Evolutionary conservation across 2,797 vertebrate species (phyloP).

Genomic region (Lates japonicus): DNA sequence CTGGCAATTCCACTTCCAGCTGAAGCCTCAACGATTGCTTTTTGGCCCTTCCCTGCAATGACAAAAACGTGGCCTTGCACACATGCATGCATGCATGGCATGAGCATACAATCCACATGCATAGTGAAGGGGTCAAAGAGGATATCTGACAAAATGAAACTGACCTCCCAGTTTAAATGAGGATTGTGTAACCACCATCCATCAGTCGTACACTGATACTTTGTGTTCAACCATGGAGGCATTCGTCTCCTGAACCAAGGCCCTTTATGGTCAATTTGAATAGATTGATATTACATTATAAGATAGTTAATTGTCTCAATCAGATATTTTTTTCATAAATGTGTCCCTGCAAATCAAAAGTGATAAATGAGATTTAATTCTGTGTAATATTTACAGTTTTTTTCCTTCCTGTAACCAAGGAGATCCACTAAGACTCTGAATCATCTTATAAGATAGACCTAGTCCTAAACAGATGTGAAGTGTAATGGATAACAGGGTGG

Average conservation of each 20-base stretch:
- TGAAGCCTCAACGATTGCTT: slow-evolving; percentile 75
- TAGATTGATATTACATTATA: not conserved
- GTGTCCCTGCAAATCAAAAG: not conserved
- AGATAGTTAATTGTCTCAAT: not conserved
- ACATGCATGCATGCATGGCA: not conserved
- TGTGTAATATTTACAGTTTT: not conserved
- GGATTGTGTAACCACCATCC: slow-evolving; percentile 60
- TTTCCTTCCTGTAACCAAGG: not conserved
- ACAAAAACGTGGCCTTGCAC: slow-evolving; percentile 22
- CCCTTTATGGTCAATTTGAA: not conserved
- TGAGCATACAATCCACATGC: slow-evolving; percentile 17
- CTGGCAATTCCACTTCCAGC: slow-evolving; percentile 67
- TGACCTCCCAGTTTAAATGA: slow-evolving; percentile 57
- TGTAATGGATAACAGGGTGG: too few relatives aligned
- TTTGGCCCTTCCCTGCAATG: slow-evolving; percentile 46
- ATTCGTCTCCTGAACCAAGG: too few relatives aligned
- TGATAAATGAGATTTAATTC: too few relatives aligned
- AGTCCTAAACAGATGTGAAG: too few relatives aligned
- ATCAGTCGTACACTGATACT: slow-evolving; percentile 6
- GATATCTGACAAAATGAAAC: slow-evolving; percentile 64
- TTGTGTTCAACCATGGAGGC: not conserved
- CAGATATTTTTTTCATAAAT: not conserved
- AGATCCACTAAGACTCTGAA: not conserved
- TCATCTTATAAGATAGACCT: too few relatives aligned
- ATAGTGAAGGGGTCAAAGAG: slow-evolving; percentile 40